These are phyloP conservation scores for Mirounga angustirostris DNA, from an alignment of 2,113 vertebrate species.

Conservation along the genomic window DNA sequence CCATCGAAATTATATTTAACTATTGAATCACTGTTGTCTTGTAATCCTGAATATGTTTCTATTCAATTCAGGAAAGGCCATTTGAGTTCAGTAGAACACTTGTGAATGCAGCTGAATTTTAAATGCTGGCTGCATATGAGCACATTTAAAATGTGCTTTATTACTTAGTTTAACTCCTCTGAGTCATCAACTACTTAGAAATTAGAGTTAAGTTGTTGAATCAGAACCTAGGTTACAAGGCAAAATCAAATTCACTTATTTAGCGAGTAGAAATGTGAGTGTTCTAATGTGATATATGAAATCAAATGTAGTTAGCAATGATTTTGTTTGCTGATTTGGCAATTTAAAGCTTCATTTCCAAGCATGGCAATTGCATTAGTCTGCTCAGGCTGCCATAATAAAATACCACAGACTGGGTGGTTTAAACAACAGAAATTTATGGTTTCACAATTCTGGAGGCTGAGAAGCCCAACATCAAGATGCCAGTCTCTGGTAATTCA, in stretches of 20 bases:
- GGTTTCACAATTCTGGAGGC: background rate
- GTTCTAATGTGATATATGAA: slow-evolving; percentile 44
- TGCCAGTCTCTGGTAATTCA: background rate
- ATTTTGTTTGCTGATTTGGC: slow-evolving; percentile 6
- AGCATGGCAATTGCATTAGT: background rate
- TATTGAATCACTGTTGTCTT: background rate
- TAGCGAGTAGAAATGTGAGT: slow-evolving; percentile 4
- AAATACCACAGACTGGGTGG: background rate
- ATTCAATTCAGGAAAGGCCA: background rate
- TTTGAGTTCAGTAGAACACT: slow-evolving; percentile 33
- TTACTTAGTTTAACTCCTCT: slow-evolving; percentile 55
- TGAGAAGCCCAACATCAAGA: background rate
- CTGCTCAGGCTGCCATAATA: background rate
- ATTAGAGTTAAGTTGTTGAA: slow-evolving; percentile 40
- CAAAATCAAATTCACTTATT: slow-evolving; percentile 54
- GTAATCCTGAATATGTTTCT: background rate
- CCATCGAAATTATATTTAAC: background rate
- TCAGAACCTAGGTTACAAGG: slow-evolving; percentile 22
- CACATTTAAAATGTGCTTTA: slow-evolving; percentile 16
- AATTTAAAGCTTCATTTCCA: slow-evolving; percentile 27
- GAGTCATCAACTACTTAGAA: slow-evolving; percentile 52
- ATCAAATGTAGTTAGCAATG: background rate
- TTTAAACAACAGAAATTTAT: background rate
- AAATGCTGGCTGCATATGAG: background rate
- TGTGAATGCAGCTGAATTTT: background rate